Percentiles rank a stretch among this genome's conserved stretches.
Evolutionary conservation across 2,888 invertebrate species (phyloP).

Genomic region (Biston betularia): DNA sequence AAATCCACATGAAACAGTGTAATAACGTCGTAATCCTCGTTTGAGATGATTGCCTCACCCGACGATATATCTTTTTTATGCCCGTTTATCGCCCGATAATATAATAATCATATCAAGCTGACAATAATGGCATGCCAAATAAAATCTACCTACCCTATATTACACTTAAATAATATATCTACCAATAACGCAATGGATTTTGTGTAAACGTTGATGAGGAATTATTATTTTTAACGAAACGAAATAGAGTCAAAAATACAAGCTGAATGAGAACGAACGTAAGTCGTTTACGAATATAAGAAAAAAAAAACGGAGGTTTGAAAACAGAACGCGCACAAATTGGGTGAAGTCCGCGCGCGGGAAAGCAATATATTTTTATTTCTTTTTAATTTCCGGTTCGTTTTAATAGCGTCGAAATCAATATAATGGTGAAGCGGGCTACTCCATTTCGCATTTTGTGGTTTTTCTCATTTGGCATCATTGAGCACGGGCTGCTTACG

Average conservation of each 20-base stretch:
- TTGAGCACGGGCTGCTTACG: slow-evolving; percentile 60
- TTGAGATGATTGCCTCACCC: slow-evolving; percentile 76
- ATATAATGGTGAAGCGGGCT: slow-evolving; percentile 81
- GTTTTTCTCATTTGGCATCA: slow-evolving; percentile 82
- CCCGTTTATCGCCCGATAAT: slow-evolving; percentile 83
- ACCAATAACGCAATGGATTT: slow-evolving; percentile 56
- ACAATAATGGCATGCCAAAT: slow-evolving; percentile 84
- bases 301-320: slow-evolving; percentile 67
- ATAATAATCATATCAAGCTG: slow-evolving; percentile 84
- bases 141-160: slow-evolving; percentile 82
- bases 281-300: slow-evolving; percentile 55
- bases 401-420: slow-evolving; percentile 85
- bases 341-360: slow-evolving; percentile 82
- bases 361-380: slow-evolving; percentile 85
- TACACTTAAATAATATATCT: slow-evolving; percentile 60
- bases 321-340: slow-evolving; percentile 82
- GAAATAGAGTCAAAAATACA: slow-evolving; percentile 48
- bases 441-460: slow-evolving; percentile 81
- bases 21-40: slow-evolving; percentile 76
- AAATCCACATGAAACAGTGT: slow-evolving; percentile 77
- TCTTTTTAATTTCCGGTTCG: slow-evolving; percentile 85
- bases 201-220: slow-evolving; percentile 26
- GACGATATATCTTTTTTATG: slow-evolving; percentile 82
- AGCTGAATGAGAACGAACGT: slow-evolving; percentile 27
- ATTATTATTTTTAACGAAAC: slow-evolving; percentile 31